Evolutionary conservation across 2,888 invertebrate genomes (phyloP).

Genomic region (Raillietiella orientalis): DNA sequence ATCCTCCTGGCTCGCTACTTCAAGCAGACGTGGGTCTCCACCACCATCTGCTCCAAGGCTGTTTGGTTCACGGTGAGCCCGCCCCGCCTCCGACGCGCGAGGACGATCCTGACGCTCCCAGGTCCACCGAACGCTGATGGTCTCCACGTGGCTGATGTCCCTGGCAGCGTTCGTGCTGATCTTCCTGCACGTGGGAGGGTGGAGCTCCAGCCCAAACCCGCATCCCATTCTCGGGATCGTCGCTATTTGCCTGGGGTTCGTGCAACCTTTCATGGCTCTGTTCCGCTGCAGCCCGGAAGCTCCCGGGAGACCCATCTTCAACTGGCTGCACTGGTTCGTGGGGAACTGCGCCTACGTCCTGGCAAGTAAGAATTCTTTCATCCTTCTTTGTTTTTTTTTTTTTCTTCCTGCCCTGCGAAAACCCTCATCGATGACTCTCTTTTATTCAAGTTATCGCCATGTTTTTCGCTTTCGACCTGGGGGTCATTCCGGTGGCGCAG

Average conservation of each 20-base stretch:
- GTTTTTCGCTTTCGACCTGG: slow-evolving; percentile 59
- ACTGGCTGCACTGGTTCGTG: slow-evolving; percentile 65
- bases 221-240: slow-evolving; percentile 15
- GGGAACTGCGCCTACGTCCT: slow-evolving; percentile 63
- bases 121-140: slow-evolving; percentile 64
- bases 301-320: slow-evolving; percentile 41
- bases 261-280: slow-evolving; percentile 58
- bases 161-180: slow-evolving; percentile 44
- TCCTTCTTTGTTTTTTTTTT: slow-evolving; percentile 5
- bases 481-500: slow-evolving; percentile 49
- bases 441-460: slow-evolving; percentile 62
- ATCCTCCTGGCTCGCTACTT: slow-evolving; percentile 60
- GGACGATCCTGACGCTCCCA: slow-evolving; percentile 13
- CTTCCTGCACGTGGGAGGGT: slow-evolving; percentile 30
- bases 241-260: slow-evolving; percentile 26
- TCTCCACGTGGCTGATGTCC: slow-evolving; percentile 42
- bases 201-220: slow-evolving; percentile 15
- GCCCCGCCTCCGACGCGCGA: neutral
- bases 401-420: neutral
- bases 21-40: slow-evolving; percentile 57
- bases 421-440: neutral
- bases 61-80: slow-evolving; percentile 64
- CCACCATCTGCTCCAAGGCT: slow-evolving; percentile 48
- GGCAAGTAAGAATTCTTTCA: slow-evolving; percentile 27
- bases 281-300: slow-evolving; percentile 59